Conservation (phyloP, 2,888 invertebrate genomes). For the Aporophyla nigra region DNA sequence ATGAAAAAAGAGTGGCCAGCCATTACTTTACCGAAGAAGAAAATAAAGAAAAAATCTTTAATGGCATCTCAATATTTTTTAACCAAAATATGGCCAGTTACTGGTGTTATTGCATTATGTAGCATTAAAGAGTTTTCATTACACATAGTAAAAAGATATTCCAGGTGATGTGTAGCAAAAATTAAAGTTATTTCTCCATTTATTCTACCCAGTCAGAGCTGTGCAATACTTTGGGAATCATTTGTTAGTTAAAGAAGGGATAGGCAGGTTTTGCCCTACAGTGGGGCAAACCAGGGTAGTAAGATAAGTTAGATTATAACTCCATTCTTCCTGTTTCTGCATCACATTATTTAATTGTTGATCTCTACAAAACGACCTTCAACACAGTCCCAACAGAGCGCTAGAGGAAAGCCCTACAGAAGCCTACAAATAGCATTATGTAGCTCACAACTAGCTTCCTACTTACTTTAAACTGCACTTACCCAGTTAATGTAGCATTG, state of each 20-base stretch:
- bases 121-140: background rate
- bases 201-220: background rate
- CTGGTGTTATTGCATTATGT: background rate
- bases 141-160: background rate
- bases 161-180: background rate
- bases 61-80: background rate
- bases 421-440: slow-evolving; percentile 24
- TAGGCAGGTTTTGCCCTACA: background rate
- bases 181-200: background rate
- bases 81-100: background rate
- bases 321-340: background rate
- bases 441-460: slow-evolving; percentile 23
- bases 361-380: background rate
- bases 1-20: background rate
- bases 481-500: slow-evolving; percentile 27
- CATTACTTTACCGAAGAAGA: slow-evolving; percentile 1
- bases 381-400: background rate
- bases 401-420: slow-evolving; percentile 13
- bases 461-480: slow-evolving; percentile 32
- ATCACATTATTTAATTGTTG: background rate
- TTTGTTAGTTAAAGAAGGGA: background rate
- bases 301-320: background rate
- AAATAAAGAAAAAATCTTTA: background rate
- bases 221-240: background rate
- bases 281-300: too few species aligned